Percentiles rank a stretch among this genome's conserved stretches.
Conservation (phyloP, 2,797 vertebrate genomes). For the Columba guinea region DNA sequence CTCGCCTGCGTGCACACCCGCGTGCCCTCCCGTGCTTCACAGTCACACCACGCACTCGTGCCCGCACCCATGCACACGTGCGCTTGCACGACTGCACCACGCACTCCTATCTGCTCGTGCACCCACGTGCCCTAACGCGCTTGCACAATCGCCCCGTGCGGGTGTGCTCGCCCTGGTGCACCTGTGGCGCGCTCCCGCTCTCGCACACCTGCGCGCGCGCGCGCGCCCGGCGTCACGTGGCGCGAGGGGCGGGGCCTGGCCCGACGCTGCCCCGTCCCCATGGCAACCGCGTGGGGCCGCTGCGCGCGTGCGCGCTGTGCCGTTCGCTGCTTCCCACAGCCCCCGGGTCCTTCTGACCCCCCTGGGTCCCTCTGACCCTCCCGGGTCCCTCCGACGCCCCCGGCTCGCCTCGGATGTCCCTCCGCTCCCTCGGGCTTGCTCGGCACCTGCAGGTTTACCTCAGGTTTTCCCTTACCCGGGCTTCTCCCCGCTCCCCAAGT, state of each 20-base stretch:
- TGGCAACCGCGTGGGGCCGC: not conserved
- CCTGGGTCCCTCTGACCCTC: too few species aligned
- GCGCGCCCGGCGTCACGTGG: not conserved
- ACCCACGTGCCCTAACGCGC: not conserved
- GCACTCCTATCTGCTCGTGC: not conserved
- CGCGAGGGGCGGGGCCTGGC: not conserved
- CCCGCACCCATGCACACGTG: not conserved
- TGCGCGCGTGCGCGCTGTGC: not conserved
- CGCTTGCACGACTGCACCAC: too few species aligned
- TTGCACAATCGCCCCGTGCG: not conserved
- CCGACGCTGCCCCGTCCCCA: rapidly evolving
- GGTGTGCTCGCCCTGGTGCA: too few species aligned
- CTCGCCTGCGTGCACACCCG: not conserved
- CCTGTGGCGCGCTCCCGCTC: too few species aligned
- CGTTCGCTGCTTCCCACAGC: not conserved
- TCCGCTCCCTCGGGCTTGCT: not conserved
- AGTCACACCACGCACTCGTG: too few species aligned
- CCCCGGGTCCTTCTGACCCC: too few species aligned
- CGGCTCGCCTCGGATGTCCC: rapidly evolving
- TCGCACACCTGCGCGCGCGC: not conserved
- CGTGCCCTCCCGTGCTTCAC: too few species aligned
- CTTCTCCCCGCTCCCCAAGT: not conserved
- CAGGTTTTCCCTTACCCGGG: not conserved
- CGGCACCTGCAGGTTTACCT: not conserved
- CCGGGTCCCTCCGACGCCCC: too few species aligned